Evolutionary conservation across 2,888 invertebrate species (phyloP), one percentile per base, ranked within the genome.

Genomic region (Caenorhabditis macrosperma): DNA sequence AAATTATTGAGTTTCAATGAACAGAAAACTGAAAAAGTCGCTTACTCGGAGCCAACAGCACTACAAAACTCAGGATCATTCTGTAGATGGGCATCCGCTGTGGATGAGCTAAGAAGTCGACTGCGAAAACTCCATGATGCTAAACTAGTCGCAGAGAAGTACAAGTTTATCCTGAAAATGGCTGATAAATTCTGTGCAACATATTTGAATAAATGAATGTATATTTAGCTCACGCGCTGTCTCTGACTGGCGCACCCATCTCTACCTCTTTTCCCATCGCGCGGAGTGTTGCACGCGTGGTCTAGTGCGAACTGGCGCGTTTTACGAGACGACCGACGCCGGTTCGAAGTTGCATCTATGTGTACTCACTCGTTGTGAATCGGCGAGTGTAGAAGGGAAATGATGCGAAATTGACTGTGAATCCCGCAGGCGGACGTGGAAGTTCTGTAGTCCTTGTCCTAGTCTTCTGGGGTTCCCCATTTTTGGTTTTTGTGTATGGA

Each of bases 361-460:
- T 79, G 72, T 79, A 79, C 78, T 79, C 78, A 64, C 74, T 79
- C 44, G 78, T 74, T 33, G 63, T 24, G 12, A 28, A 74, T 79
- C 41, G 72, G 17, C 44, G 28, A 74, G 74, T 79, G 74, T 72
- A 79, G 78, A 79, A 79, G 78, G 78, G 68, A 74, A 79, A 72
- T 72, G 78, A 79, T 79, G 78, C 78, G 78, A 79, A 74, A 79
- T 79, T 28, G 55, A 24, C 30, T 26, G 59, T 52, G 59, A 59
- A 48, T 44, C 64, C 66, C 30, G 61, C 52, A 44, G 66, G 52
- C 38, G 63, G 48, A n/a, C 28, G 24, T 1, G 33, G n/a, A 55
- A 1, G 22, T 10, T 38, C 9, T 24, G 15, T 64, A n/a, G 20
- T 57, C 28, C 28, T 28, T 33, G 57, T 20, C 52, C 69, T 61